Base-by-base conservation (phyloP, 92 coral and sea anemone genomes). In the Bergia sp. region DNA sequence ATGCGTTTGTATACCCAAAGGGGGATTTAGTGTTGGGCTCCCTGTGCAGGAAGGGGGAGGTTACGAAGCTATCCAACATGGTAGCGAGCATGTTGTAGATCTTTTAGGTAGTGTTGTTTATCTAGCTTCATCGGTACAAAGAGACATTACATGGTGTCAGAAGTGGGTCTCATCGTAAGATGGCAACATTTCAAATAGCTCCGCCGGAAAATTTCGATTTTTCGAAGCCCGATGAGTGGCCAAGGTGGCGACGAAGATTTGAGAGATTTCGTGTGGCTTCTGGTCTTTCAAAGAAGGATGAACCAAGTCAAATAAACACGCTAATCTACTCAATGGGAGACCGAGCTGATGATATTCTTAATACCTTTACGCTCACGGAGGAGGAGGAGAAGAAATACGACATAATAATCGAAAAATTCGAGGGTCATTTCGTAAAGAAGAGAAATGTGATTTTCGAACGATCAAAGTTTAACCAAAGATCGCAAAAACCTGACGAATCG, bases 321-420 rank as follows among this genome's bases (percentile, higher is more conserved):
- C 69, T 84, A n/a, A 44, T 85, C 40, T 92, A 80, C 86, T 81
- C 88, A 2, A 80, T 92, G 90, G 94, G 91, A 16, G 89, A 92
- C 40, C 58, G 82, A 71, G 91, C 89, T 21, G 91, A 92, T 50
- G 92, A 92, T 77, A 92, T 86, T 66, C 40, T 90, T n/a, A 77
- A 41, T 69, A 86, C 91, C 85, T 76, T 92, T 72, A 85, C 83
- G 38, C 86, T 90, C 23, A 92, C 88, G 20, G 86, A 83, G 90
- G 88, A 84, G 40, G 82, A 90, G 53, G 50, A 67, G 43, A 89
- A 86, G 79, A 74, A 79, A 39, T 89, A 92, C 71, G 6, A 79
- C 77, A 50, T 44, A 66, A 81, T 86, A 23, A 69, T 66, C 79
- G 86, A 57, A 50, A 76, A 75, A 40, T 92, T 86, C 73, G 75